These are phyloP conservation scores for Drosophila paramelanica DNA, from an alignment of 2,888 invertebrate species.

Conservation along the genomic window DNA sequence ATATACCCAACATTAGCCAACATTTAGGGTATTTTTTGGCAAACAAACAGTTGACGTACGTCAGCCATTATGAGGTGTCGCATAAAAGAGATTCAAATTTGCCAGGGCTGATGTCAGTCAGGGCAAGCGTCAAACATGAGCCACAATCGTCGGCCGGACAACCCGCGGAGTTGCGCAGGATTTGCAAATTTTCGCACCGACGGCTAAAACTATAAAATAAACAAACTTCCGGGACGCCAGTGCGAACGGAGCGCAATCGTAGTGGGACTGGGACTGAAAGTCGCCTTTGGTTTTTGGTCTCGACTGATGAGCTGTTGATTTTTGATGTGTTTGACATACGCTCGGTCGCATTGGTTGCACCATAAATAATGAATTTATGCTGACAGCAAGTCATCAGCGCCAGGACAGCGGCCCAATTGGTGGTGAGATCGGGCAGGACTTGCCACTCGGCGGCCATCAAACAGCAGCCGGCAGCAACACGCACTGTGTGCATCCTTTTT, in stretches of 20 bases:
- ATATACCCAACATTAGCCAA: constrained; percentile 3
- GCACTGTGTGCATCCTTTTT: constrained; percentile 55
- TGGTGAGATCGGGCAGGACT: constrained; percentile 48
- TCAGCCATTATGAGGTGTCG: constrained; percentile 56
- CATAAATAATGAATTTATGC: constrained; percentile 85
- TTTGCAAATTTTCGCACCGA: constrained; percentile 73
- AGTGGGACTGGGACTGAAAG: constrained; percentile 4
- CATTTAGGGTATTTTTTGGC: neutral
- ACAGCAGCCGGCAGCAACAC: neutral
- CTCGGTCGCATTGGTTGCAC: constrained; percentile 84
- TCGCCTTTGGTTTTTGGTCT: constrained; percentile 22
- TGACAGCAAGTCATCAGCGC: constrained; percentile 82
- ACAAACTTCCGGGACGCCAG: constrained; percentile 79
- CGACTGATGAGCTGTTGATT: constrained; percentile 73
- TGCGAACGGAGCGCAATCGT: neutral
- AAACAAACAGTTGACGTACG: constrained; percentile 12
- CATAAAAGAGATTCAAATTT: constrained; percentile 76
- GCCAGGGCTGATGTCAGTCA: constrained; percentile 39
- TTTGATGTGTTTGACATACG: constrained; percentile 86
- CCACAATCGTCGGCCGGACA: constrained; percentile 59
- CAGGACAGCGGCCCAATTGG: constrained; percentile 34
- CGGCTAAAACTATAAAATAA: constrained; percentile 83
- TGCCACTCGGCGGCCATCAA: constrained; percentile 1
- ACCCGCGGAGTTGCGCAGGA: constrained; percentile 58
- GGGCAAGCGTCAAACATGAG: constrained; percentile 61